These are phyloP conservation scores for Prietella phreatophila DNA, from an alignment of 2,113 vertebrate genomes.

Conservation along the genomic window DNA sequence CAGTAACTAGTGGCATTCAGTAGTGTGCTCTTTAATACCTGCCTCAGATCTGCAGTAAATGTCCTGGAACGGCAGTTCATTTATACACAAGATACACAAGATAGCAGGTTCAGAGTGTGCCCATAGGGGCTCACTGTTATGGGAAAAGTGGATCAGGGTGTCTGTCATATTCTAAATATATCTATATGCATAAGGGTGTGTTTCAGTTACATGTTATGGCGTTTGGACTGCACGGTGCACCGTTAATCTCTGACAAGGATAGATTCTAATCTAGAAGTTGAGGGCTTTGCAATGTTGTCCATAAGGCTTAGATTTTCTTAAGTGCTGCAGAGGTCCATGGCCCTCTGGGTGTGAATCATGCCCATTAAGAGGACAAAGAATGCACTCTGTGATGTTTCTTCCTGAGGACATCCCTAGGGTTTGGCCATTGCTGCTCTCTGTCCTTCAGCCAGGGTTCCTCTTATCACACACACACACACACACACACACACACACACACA, in stretches of 20 bases:
- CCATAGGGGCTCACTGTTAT: conserved; percentile 35
- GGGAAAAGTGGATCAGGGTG: conserved; percentile 38
- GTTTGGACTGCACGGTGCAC: not conserved
- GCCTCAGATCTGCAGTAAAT: conserved; percentile 69
- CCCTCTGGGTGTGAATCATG: conserved; percentile 20
- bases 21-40: conserved; percentile 69
- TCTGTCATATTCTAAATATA: conserved; percentile 26
- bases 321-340: not conserved
- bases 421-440: not conserved
- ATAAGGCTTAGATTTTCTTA: not conserved
- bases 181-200: conserved; percentile 14
- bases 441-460: not conserved
- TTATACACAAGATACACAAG: conserved; percentile 45
- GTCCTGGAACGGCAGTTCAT: conserved; percentile 67
- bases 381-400: not conserved
- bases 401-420: conserved; percentile 9
- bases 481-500: not conserved
- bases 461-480: not conserved
- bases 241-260: not conserved
- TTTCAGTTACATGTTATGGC: conserved; percentile 4
- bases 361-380: conserved; percentile 22
- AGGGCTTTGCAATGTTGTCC: not conserved
- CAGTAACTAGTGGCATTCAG: conserved; percentile 77
- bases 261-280: not conserved
- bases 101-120: conserved; percentile 45